These are phyloP conservation scores for Cataglyphis rosenhaueri DNA, from an alignment of 2,888 invertebrate species.

Conservation along the genomic window DNA sequence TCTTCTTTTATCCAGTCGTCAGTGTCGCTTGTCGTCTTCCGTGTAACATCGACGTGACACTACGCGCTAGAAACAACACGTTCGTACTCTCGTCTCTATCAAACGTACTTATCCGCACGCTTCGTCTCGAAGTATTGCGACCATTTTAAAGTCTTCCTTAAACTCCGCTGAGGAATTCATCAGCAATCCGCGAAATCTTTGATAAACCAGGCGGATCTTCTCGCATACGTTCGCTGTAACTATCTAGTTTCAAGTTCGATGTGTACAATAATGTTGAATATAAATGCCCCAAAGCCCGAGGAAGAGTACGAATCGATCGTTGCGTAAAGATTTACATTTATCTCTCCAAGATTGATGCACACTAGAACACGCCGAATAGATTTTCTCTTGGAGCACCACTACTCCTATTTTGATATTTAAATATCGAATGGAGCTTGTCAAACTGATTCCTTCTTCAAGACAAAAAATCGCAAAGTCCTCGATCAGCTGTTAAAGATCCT, in stretches of 20 bases:
- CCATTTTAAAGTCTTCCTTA: neutral
- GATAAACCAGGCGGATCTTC: neutral
- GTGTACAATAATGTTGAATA: neutral
- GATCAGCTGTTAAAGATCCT: neutral
- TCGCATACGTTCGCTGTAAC: neutral
- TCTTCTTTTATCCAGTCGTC: constrained; percentile 22
- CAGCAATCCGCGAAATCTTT: neutral
- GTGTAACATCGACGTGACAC: constrained; percentile 19
- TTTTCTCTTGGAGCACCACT: neutral
- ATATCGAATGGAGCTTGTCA: neutral
- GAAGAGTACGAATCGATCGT: neutral
- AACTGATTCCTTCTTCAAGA: neutral
- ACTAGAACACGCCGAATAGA: neutral
- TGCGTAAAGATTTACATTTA: neutral
- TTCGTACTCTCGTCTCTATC: constrained; percentile 7
- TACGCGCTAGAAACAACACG: neutral
- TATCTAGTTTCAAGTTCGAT: neutral
- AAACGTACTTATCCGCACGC: constrained; percentile 34
- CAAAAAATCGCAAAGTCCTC: neutral
- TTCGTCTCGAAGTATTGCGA: neutral
- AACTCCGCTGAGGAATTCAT: neutral
- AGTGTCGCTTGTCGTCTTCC: neutral
- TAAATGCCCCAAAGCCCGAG: neutral
- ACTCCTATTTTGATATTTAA: neutral
- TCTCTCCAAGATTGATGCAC: neutral